Evolutionary conservation across 2,113 vertebrate species (phyloP).

Genomic region (Aspiorhynchus laticeps): DNA sequence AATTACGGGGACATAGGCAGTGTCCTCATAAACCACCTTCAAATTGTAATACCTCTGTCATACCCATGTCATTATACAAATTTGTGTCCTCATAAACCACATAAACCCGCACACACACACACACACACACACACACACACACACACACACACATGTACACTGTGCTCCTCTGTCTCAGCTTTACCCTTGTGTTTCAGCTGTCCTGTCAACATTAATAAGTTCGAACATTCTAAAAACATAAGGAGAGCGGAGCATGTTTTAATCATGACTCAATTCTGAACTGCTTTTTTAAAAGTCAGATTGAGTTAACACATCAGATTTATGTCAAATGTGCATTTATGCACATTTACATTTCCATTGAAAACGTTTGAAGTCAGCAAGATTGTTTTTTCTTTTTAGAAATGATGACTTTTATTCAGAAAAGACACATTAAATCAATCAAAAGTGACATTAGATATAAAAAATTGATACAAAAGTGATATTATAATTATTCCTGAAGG

Average conservation of each 20-base stretch:
- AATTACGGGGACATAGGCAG: no score
- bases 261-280: not conserved
- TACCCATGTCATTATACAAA: no score
- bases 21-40: no score
- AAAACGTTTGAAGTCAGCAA: not conserved
- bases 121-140: not conserved
- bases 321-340: not conserved
- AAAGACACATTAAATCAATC: not conserved
- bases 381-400: not conserved
- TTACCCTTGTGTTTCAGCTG: not conserved
- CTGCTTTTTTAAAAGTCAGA: not conserved
- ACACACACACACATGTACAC: not conserved
- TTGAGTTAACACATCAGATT: not conserved
- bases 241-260: not conserved
- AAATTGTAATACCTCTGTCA: no score
- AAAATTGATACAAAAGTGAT: not conserved
- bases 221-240: not conserved
- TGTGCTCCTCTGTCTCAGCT: not conserved
- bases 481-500: not conserved
- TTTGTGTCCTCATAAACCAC: no score
- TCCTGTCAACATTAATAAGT: not conserved
- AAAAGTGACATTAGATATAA: no score
- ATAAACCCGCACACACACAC: not conserved
- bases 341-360: not conserved
- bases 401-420: not conserved